A percentile compares a stretch with the other conserved stretches of the same genome.
Evolutionary conservation across 2,888 invertebrate species (phyloP).

Genomic region (Chironomus riparius): DNA sequence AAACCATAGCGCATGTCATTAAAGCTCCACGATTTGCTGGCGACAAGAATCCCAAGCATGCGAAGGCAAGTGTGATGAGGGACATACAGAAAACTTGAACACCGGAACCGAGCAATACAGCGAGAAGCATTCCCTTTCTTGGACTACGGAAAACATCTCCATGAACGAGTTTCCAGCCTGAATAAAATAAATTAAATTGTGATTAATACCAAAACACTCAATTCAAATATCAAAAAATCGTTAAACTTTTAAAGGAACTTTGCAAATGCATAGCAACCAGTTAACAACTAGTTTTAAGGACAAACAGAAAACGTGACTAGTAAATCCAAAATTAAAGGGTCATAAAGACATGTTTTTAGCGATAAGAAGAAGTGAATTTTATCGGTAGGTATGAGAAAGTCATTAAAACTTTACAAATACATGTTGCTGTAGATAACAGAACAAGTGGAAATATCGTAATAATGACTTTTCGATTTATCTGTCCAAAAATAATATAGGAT

Average conservation of each 20-base stretch:
- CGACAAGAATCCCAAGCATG: conserved; percentile 97
- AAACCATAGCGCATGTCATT: conserved; percentile 96
- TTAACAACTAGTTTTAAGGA: too few relatives aligned
- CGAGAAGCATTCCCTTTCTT: conserved; percentile 89
- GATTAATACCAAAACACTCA: too few relatives aligned
- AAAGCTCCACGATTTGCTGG: conserved; percentile 97
- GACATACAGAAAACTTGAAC: conserved; percentile 94
- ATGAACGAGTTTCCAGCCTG: conserved; percentile 90
- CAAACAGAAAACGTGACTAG: too few relatives aligned
- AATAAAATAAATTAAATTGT: conserved; percentile 27
- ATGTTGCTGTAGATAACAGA: not conserved
- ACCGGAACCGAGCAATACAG: conserved; percentile 94
- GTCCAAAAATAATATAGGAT: too few relatives aligned
- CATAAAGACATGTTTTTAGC: not conserved
- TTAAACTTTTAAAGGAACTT: not conserved
- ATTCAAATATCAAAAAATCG: too few relatives aligned
- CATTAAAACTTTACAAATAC: too few relatives aligned
- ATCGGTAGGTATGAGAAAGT: too few relatives aligned
- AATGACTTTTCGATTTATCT: too few relatives aligned
- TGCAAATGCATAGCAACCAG: too few relatives aligned
- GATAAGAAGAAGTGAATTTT: too few relatives aligned
- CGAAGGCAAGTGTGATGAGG: conserved; percentile 90
- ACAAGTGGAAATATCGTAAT: too few relatives aligned
- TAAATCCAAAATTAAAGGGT: too few relatives aligned
- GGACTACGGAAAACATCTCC: conserved; percentile 97